Percentiles rank a stretch among this genome's conserved stretches.
Conservation (phyloP, 2,113 vertebrate genomes). For the Ginglymostoma cirratum region DNA sequence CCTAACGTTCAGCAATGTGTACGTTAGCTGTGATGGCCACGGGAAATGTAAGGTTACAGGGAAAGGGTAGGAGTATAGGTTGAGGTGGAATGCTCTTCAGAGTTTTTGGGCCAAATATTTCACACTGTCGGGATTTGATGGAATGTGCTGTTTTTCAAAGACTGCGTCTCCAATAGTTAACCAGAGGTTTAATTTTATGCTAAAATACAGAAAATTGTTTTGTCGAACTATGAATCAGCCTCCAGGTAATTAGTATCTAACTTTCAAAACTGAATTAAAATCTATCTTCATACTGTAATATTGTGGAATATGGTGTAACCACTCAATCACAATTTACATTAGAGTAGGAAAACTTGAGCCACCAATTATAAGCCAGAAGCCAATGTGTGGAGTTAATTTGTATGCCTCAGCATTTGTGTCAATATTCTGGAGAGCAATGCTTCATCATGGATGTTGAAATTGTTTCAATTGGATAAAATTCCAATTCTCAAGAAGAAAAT, state of each 20-base stretch:
- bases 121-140: background rate
- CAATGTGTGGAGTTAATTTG: background rate
- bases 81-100: too few relatives aligned
- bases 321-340: constrained; percentile 14
- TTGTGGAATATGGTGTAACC: background rate
- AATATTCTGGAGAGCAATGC: background rate
- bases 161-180: background rate
- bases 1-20: too few relatives aligned
- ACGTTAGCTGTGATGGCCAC: too few relatives aligned
- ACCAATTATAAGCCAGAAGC: background rate
- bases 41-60: too few relatives aligned
- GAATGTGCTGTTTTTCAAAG: background rate
- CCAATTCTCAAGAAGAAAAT: background rate
- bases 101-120: too few relatives aligned
- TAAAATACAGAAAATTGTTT: background rate
- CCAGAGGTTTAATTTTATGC: background rate
- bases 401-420: background rate
- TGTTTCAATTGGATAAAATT: background rate
- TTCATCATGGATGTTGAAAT: background rate
- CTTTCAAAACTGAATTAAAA: background rate
- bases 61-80: too few relatives aligned
- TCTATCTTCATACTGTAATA: background rate
- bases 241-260: background rate
- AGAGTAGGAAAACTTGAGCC: background rate
- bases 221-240: background rate